These are phyloP conservation scores for Chelonia mydas DNA, from an alignment of 2,797 vertebrate species.

Conservation along the genomic window DNA sequence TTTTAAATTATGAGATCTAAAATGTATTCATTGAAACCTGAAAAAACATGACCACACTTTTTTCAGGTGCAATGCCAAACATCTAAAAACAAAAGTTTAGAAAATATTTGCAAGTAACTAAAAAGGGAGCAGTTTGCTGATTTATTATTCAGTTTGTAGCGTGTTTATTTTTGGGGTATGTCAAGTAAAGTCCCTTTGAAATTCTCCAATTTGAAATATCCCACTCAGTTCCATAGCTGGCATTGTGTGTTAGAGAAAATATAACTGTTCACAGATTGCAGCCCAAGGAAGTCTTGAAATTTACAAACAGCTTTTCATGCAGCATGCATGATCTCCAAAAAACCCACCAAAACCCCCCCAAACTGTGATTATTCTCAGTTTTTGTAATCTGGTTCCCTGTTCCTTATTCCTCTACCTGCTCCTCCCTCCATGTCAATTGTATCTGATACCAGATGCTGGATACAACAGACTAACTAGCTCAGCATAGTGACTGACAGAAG, in stretches of 20 bases:
- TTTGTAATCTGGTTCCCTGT: background rate
- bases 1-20: background rate
- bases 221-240: background rate
- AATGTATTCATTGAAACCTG: background rate
- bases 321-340: background rate
- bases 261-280: background rate
- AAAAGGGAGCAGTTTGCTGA: background rate
- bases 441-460: background rate
- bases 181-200: background rate
- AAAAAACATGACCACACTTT: background rate
- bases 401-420: background rate
- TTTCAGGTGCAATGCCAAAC: background rate
- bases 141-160: background rate
- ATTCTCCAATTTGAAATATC: background rate
- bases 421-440: background rate
- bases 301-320: background rate
- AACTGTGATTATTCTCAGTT: background rate
- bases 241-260: background rate
- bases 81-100: background rate
- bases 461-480: background rate
- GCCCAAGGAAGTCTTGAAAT: background rate
- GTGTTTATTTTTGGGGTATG: background rate
- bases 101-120: background rate
- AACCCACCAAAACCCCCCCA: background rate
- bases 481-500: background rate